Percentiles rank a stretch among this genome's conserved stretches.
Conservation (phyloP, 1,140 invertebrate species). For the Heterodera schachtii region DNA sequence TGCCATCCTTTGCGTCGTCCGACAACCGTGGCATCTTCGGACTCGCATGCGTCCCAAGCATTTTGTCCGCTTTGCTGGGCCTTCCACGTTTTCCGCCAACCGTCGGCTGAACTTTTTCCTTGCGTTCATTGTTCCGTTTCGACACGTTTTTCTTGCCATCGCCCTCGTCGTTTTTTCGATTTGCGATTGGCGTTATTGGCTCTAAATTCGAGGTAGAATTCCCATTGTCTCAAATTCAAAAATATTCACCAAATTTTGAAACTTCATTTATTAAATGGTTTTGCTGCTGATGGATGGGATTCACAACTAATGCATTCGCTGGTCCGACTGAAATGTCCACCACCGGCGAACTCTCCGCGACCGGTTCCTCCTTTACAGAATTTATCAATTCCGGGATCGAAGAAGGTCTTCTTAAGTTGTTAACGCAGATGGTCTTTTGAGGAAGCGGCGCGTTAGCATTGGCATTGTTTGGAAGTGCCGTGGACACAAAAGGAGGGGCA, state of each 20-base stretch:
- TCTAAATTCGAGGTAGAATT: conserved; percentile 10
- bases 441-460: background rate
- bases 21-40: conserved; percentile 40
- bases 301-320: background rate
- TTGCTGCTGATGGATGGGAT: background rate
- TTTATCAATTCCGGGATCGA: background rate
- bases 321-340: background rate
- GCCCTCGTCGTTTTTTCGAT: background rate
- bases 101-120: conserved; percentile 17
- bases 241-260: background rate
- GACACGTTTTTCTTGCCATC: conserved; percentile 20
- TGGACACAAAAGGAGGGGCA: background rate
- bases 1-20: conserved; percentile 48
- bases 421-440: background rate
- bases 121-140: conserved; percentile 40
- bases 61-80: conserved; percentile 32
- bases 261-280: background rate
- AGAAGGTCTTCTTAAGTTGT: background rate
- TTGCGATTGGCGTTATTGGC: conserved; percentile 23
- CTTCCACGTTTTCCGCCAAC: conserved; percentile 31
- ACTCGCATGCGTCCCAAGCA: conserved; percentile 14
- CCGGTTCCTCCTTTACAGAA: background rate
- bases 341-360: background rate
- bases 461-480: background rate
- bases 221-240: background rate